Base-by-base conservation (phyloP, 2,888 invertebrate genomes). In the Beris morrisii region DNA sequence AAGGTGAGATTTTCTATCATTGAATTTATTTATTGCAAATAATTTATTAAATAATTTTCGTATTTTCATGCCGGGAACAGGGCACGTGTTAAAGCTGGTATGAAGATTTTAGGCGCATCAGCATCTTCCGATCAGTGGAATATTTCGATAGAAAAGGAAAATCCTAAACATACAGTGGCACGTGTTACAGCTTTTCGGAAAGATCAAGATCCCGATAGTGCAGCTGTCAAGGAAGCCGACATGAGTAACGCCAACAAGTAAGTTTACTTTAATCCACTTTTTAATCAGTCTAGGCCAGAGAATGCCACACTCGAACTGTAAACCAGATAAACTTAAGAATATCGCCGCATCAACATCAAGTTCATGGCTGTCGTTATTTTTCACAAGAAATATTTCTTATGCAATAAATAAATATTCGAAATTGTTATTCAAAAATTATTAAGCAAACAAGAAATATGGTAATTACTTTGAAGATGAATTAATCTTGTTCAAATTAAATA, bases 21-120 rank as follows among this genome's bases (percentile, higher is more conserved):
- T 4, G 15, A 48, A 13, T 13, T 44, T 44, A 12, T 44, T 52
- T n/a, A 22, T 13, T 52, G n/a, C 56, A 57, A 44, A 46, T 28
- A 59, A 59, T n/a, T 61, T 5, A 48, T 48, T 50, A 31, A 55
- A 32, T 30, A 64, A 57, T 11, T 32, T n/a, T 45, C 52, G 31
- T 64, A 74, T 70, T 74, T 77, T 80, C 12, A 22, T 22, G 3
- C 22, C 22, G 22, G 22, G 22, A 22, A 22, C 82, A 95, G 95
- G 78, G 93, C 93, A 71, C 88, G 93, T 71, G 95, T 95, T 64
- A 93, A 95, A 79, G 91, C 91, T 59, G 96, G 95, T 0, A 82
- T 96, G 67, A 86, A 90, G 70, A 87, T 97, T 73, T 83, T 95
- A 76, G 92, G 92, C 70, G 94, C 92, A 30, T 88, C 91, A 59